A percentile compares a stretch with the other conserved stretches of the same genome.
phyloP scores from a whole-genome alignment of 2,888 invertebrate species.

The Allacma fusca region DNA sequence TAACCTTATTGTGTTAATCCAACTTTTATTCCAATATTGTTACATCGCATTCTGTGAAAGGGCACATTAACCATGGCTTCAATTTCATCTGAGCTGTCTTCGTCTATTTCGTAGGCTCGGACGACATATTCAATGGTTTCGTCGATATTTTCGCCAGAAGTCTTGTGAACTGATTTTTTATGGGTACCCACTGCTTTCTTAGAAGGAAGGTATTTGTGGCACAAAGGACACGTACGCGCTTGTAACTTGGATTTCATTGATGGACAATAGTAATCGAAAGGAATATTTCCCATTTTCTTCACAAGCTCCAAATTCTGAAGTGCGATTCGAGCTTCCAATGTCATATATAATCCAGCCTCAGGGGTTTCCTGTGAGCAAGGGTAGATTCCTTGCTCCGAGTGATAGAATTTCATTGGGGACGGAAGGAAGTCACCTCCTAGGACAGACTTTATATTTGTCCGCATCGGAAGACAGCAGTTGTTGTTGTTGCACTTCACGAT shows the following conservation, averaged over 20 bases:
- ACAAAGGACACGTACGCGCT: too few species aligned
- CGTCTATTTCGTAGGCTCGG: background rate
- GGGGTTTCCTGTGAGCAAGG: background rate
- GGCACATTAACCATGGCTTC: too few species aligned
- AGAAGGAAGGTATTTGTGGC: too few species aligned
- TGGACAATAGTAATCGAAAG: conserved; percentile 42
- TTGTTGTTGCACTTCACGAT: conserved; percentile 41
- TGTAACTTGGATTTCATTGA: too few species aligned
- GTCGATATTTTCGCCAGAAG: too few species aligned
- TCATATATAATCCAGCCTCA: background rate
- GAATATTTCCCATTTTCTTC: background rate
- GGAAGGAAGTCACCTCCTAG: background rate
- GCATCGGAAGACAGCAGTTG: conserved; percentile 11
- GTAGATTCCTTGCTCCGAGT: background rate
- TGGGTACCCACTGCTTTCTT: too few species aligned
- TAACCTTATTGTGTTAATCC: too few species aligned
- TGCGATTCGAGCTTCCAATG: background rate
- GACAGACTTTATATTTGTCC: conserved; percentile 14
- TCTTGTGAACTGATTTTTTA: too few species aligned
- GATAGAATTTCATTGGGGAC: background rate
- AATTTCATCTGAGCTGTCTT: too few species aligned
- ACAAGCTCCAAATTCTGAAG: background rate
- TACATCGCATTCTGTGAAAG: too few species aligned
- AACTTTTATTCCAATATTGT: too few species aligned
- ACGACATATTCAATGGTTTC: too few species aligned